Conservation (phyloP, 2,113 vertebrate species). For the Pygoscelis adeliae region DNA sequence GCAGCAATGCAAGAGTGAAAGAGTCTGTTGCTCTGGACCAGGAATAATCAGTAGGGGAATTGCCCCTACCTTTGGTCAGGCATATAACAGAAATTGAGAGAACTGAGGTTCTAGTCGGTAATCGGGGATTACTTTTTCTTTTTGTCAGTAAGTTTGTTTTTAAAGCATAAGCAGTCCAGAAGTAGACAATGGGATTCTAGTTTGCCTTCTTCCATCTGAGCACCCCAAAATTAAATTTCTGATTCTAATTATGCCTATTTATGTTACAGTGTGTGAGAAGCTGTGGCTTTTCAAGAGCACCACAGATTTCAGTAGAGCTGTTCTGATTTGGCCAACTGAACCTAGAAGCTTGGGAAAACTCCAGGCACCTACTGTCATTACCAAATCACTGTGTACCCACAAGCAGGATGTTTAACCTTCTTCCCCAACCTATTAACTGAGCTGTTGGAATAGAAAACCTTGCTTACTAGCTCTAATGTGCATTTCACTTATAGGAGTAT, state of each 20-base stretch:
- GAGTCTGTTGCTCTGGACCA: background rate
- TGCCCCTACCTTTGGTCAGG: background rate
- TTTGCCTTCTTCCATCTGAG: background rate
- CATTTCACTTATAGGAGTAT: background rate
- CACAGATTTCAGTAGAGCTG: background rate
- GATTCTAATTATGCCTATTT: background rate
- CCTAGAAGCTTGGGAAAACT: background rate
- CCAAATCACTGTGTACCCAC: background rate
- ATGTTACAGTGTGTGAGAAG: background rate
- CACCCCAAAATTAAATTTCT: background rate
- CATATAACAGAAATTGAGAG: background rate
- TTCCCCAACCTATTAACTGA: background rate
- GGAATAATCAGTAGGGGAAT: background rate
- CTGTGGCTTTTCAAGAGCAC: background rate
- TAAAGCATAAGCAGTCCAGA: background rate
- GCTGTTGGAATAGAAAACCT: background rate
- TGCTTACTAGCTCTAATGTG: background rate
- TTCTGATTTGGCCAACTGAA: background rate
- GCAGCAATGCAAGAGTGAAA: background rate
- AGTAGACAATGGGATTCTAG: background rate
- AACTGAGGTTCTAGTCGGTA: background rate
- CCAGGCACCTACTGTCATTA: background rate
- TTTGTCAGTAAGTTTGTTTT: background rate
- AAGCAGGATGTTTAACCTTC: background rate
- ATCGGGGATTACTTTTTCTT: rapidly evolving